Evolutionary conservation across 2,888 invertebrate species (phyloP), one percentile per base, ranked within the genome.

Genomic region (Polydrusus pterygomalis): DNA sequence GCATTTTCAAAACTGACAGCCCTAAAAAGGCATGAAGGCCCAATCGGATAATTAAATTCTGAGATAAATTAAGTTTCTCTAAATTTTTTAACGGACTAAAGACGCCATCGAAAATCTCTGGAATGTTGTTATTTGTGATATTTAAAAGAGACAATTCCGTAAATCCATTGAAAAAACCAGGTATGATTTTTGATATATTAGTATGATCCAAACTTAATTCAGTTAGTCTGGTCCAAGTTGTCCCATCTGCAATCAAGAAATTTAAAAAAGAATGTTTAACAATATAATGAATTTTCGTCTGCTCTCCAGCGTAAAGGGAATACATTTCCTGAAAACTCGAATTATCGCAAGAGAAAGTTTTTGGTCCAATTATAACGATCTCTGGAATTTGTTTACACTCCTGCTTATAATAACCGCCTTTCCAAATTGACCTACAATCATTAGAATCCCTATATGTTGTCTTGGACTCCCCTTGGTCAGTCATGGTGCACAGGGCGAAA

Each of bases 81-180:
- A 64, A 30, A 1, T 25, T 3, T 13, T 15, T n/a, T 7, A 64
- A n/a, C 2, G 45, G 13, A 47, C 63, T 47, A 45, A 64, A 64
- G 1, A 64, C 63, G 0, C 63, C 63, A 45, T 64, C 63, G 11
- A 25, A 47, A 13, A 64, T 30, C 13, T 45, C 30, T 6, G 18
- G 9, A 2, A 64, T 45, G n/a, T 47, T 9, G 9, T 64, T 64
- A 45, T 64, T 15, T 47, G 45, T 45, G 20, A 64, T 45, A n/a
- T 40, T 47, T 30, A 64, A 25, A 2, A 11, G 18, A 9, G 30
- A 15, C 45, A 64, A 45, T 13, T 47, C 63, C 0, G 45, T 25
- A 25, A 64, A 47, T n/a, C 47, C 63, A 9, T 45, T 64, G 10
- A 64, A 64, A 25, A 64, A 64, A 6, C 63, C 63, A 47, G 63